Evolutionary conservation across 2,113 vertebrate species (phyloP).

Genomic region (Neoarius graeffei): DNA sequence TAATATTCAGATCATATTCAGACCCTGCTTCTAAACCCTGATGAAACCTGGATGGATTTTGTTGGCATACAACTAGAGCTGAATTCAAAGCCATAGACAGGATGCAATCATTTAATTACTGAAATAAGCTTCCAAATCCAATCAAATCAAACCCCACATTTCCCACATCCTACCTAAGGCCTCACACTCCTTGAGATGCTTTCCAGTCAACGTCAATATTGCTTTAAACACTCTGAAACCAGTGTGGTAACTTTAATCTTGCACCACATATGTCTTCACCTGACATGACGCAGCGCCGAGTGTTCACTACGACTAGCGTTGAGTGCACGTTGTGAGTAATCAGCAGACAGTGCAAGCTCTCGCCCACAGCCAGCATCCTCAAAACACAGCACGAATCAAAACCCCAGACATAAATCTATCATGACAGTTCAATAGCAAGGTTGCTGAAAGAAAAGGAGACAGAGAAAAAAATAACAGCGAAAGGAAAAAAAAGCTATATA

Average conservation of each 20-base stretch:
- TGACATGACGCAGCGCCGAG: not conserved
- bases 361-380: constrained; percentile 36
- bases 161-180: not conserved
- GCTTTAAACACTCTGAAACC: not conserved
- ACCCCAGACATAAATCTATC: constrained; percentile 43
- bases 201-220: not conserved
- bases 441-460: constrained; percentile 15
- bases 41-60: not conserved
- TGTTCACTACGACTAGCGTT: constrained; percentile 13
- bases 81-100: not conserved
- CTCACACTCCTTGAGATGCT: not conserved
- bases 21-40: not conserved
- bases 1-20: not conserved
- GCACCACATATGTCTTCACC: not conserved
- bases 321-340: constrained; percentile 33
- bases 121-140: not conserved
- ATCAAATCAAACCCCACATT: not conserved
- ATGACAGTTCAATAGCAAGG: constrained; percentile 47
- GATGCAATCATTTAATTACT: not conserved
- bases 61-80: not conserved
- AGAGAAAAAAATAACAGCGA: not conserved
- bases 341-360: constrained; percentile 40
- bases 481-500: not conserved
- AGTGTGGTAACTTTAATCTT: constrained; percentile 1
- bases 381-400: constrained; percentile 42